These are phyloP conservation scores for Graptemys geographica DNA, from an alignment of 2,797 vertebrate species.

Conservation along the genomic window DNA sequence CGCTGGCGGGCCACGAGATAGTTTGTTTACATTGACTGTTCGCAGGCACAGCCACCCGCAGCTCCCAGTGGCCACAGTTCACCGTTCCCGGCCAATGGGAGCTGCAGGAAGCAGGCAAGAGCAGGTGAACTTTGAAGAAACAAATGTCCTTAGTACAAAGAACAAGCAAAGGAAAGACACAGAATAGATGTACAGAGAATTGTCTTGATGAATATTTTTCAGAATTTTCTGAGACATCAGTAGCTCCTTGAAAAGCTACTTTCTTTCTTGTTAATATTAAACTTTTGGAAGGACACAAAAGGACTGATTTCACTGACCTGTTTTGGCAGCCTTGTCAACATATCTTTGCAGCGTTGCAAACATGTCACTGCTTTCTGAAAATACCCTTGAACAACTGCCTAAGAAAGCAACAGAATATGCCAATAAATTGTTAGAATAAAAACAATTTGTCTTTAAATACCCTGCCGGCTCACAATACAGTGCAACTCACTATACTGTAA, in stretches of 20 bases:
- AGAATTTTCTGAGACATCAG: background rate
- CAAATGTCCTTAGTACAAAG: background rate
- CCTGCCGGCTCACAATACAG: background rate
- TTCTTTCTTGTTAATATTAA: background rate
- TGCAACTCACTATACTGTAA: background rate
- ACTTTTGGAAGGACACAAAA: conserved; percentile 27
- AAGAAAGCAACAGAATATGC: conserved; percentile 48
- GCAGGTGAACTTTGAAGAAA: background rate
- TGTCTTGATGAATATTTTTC: background rate
- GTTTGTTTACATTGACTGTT: too few species aligned
- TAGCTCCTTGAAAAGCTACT: background rate
- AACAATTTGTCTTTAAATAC: conserved; percentile 19
- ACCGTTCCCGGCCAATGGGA: too few species aligned
- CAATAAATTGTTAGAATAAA: conserved; percentile 44
- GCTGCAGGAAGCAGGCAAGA: background rate
- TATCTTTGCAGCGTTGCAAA: conserved; percentile 90
- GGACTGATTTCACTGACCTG: conserved; percentile 81
- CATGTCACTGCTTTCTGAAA: conserved; percentile 85
- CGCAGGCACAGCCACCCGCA: too few species aligned
- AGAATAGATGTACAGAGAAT: background rate
- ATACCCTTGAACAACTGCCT: conserved; percentile 89
- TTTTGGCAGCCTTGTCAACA: conserved; percentile 88
- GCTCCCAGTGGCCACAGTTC: too few species aligned
- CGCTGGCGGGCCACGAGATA: too few species aligned
- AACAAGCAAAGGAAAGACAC: background rate